Base-by-base conservation (phyloP, 1,140 invertebrate genomes). In the Aplysia californica region DNA sequence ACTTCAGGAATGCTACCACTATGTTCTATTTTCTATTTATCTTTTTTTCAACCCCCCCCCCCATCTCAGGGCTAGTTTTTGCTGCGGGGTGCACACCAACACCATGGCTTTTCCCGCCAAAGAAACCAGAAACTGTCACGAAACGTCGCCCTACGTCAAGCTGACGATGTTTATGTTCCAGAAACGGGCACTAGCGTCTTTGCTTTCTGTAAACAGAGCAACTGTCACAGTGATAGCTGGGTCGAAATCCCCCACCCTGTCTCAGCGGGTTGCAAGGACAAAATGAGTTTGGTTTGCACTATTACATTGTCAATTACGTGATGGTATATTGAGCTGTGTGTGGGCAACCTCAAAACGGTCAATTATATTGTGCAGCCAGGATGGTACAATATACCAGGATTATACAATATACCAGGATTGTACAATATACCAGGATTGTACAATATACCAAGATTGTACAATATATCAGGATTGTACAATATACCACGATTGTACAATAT, bases 381-480 rank as follows among this genome's bases (percentile, higher is more conserved):
- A 21, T 65, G n/a, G n/a, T 0, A 3, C 15, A 33, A 65, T 65
- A 65, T 65, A 61, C 75, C 75, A 82, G 68, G 79, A 67, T 44
- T 75, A 75, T n/a, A 78, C 78, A 79, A 59, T 0, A 79, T 74
- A n/a, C n/a, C n/a, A n/a, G n/a, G n/a, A n/a, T n/a, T n/a, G n/a
- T n/a, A n/a, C n/a, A n/a, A n/a, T n/a, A n/a, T n/a, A n/a, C n/a
- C n/a, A n/a, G n/a, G n/a, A n/a, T n/a, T n/a, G n/a, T n/a, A n/a
- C n/a, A n/a, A n/a, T n/a, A n/a, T n/a, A n/a, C n/a, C n/a, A n/a
- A n/a, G n/a, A n/a, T n/a, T n/a, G n/a, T n/a, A n/a, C n/a, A n/a
- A n/a, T n/a, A n/a, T n/a, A n/a, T n/a, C n/a, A n/a, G n/a, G n/a
- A n/a, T n/a, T n/a, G n/a, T 35, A 36, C 20, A 73, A 33, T 20